Evolutionary conservation across 2,888 invertebrate species (phyloP), one percentile per base, ranked within the genome.

Genomic region (Beris chalybata): DNA sequence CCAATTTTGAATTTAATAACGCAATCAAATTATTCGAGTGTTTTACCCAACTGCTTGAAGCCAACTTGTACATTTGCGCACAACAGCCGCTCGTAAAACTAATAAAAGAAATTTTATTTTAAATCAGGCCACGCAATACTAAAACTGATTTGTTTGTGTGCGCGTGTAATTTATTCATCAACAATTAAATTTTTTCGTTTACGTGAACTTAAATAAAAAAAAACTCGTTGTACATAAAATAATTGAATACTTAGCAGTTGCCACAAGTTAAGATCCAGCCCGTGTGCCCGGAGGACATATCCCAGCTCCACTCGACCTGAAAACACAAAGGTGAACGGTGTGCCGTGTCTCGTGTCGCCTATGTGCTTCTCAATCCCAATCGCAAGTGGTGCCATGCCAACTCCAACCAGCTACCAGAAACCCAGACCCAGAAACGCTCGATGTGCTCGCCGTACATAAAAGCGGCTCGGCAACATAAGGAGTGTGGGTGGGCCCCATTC

Each of bases 401-500:
- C 48, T 13, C 32, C 30, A 45, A 11, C 11, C 22, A 48, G 31
- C 31, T 7, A 48, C 43, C 43, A 31, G 12, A 11, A 13, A 43
- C 30, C 13, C 5, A 15, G 4, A 3, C 15, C 31, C 12, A n/a
- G 32, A 11, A 30, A 7, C 12, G 55, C 52, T 52, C 29, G 15
- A 29, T 15, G 4, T 29, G 22, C 31, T 31, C 12, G 29, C 53
- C 29, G 31, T 30, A 11, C 7, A 53, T 11, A 53, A 6, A 53
- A 31, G 22, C 52, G 11, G 9, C 11, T 48, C 9, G 50, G 9
- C 5, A 30, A 31, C 38, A 13, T 13, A 52, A 45, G 50, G 38
- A 52, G 61, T 61, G 61, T 61, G 61, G 61, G 61, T 61, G 61
- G 61, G 61, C 61, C 61, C 38, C 61, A 50, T 61, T 50, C 50